A percentile compares a stretch with the other conserved stretches of the same genome.
phyloP scores from a whole-genome alignment of 2,797 vertebrate species.

The Brachyalestes nurse region DNA sequence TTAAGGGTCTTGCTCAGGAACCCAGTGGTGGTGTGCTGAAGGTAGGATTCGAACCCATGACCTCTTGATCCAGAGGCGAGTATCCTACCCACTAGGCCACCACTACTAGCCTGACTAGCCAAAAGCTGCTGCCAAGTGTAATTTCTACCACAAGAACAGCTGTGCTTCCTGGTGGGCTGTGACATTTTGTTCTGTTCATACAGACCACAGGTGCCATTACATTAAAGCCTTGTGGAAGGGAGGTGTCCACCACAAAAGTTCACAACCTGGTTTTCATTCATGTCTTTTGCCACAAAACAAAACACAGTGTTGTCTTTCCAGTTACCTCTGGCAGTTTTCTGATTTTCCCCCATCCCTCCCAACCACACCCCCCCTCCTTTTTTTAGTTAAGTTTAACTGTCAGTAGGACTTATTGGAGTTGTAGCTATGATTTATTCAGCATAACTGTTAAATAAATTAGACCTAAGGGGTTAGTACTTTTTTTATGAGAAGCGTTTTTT shows the following conservation, averaged over 20 bases:
- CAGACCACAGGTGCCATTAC: neutral
- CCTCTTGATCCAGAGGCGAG: no score
- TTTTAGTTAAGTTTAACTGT: no score
- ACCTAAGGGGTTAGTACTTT: no score
- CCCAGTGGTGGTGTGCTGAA: no score
- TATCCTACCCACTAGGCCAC: no score
- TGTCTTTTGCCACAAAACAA: conserved; percentile 20
- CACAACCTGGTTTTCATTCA: conserved; percentile 1
- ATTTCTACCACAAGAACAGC: neutral
- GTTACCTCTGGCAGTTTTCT: conserved; percentile 38
- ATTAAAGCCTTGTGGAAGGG: neutral
- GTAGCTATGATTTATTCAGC: neutral
- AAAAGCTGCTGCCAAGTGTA: neutral
- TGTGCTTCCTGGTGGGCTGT: neutral
- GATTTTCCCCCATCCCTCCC: neutral
- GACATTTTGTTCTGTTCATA: neutral
- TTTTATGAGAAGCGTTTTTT: neutral
- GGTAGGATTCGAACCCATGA: no score
- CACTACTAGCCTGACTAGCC: no score
- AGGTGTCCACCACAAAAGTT: neutral
- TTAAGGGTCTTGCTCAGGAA: no score
- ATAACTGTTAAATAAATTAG: neutral
- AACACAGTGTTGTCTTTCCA: conserved; percentile 53
- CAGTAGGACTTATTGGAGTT: no score
- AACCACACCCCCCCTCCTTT: neutral